These are phyloP conservation scores for Cydia pomonella DNA, from an alignment of 1,140 invertebrate genomes.

Conservation along the genomic window DNA sequence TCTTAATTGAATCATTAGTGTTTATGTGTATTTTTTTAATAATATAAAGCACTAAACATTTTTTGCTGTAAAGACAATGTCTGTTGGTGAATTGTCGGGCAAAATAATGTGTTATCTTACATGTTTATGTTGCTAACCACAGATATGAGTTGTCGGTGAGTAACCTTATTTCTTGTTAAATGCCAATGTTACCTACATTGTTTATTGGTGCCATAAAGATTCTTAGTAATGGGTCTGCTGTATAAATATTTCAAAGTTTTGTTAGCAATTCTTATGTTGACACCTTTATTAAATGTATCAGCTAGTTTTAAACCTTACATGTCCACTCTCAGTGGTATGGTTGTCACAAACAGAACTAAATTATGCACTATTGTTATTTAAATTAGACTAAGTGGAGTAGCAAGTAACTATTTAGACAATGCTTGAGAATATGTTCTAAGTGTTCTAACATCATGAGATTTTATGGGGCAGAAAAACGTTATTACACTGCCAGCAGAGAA, in stretches of 20 bases:
- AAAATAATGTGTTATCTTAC: conserved; percentile 24
- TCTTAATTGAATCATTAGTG: conserved; percentile 30
- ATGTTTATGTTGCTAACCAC: conserved; percentile 21
- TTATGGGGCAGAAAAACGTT: conserved; percentile 11
- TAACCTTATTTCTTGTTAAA: conserved; percentile 38
- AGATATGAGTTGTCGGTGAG: conserved; percentile 37
- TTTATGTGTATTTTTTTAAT: conserved; percentile 36
- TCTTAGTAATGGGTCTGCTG: conserved; percentile 41
- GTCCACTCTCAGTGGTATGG: conserved; percentile 1
- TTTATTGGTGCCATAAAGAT: conserved; percentile 54
- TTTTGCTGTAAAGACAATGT: conserved; percentile 59
- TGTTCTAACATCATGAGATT: conserved; percentile 8
- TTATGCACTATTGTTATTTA: conserved; percentile 12
- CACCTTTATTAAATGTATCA: conserved; percentile 32
- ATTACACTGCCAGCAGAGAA: not conserved
- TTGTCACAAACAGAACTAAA: conserved; percentile 19
- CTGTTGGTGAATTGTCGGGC: conserved; percentile 57
- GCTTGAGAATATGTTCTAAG: conserved; percentile 9
- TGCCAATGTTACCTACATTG: conserved; percentile 33
- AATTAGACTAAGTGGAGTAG: conserved; percentile 16
- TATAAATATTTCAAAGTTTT: conserved; percentile 47
- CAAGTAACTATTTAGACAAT: conserved; percentile 22
- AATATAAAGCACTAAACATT: conserved; percentile 44
- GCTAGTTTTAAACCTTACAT: conserved; percentile 2
- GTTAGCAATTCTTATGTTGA: conserved; percentile 26